Evolutionary conservation across 2,888 invertebrate genomes (phyloP).

Genomic region (Microdon myrmicae): DNA sequence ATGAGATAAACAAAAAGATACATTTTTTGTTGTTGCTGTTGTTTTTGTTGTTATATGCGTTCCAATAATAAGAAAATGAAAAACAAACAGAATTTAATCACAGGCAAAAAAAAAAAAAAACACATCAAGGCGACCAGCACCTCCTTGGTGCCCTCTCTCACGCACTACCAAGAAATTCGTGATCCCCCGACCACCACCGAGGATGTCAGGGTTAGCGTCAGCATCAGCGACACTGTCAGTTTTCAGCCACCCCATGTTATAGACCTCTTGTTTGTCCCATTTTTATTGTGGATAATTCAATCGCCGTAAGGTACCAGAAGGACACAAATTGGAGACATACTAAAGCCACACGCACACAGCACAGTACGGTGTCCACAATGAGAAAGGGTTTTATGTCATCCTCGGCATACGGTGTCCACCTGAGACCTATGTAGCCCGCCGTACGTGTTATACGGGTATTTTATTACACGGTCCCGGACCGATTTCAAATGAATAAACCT

Average conservation of each 20-base stretch:
- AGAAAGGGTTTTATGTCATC: constrained; percentile 25
- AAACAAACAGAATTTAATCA: constrained; percentile 30
- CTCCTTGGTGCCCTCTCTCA: constrained; percentile 9
- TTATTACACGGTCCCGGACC: constrained; percentile 45
- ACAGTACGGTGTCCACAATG: constrained; percentile 12
- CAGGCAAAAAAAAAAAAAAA: constrained; percentile 20
- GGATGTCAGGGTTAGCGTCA: too few relatives aligned
- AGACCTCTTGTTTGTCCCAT: constrained; percentile 35
- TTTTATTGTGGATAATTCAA: constrained; percentile 34
- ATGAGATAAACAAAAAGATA: constrained; percentile 43
- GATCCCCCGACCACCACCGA: constrained; percentile 6
- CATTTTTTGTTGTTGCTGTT: neutral
- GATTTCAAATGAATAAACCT: constrained; percentile 49
- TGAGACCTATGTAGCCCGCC: constrained; percentile 41
- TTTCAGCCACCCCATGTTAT: neutral
- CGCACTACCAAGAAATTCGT: constrained; percentile 20
- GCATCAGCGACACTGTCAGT: neutral
- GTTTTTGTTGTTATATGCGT: neutral
- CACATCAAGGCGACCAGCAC: constrained; percentile 18
- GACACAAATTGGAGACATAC: constrained; percentile 8
- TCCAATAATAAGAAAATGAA: constrained; percentile 7
- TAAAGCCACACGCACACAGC: too few relatives aligned
- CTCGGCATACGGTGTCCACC: constrained; percentile 27
- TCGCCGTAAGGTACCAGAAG: constrained; percentile 16
- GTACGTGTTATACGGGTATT: constrained; percentile 53